Base-by-base conservation (phyloP, 2,113 vertebrate species). In the Nothocercus nigrocapillus region DNA sequence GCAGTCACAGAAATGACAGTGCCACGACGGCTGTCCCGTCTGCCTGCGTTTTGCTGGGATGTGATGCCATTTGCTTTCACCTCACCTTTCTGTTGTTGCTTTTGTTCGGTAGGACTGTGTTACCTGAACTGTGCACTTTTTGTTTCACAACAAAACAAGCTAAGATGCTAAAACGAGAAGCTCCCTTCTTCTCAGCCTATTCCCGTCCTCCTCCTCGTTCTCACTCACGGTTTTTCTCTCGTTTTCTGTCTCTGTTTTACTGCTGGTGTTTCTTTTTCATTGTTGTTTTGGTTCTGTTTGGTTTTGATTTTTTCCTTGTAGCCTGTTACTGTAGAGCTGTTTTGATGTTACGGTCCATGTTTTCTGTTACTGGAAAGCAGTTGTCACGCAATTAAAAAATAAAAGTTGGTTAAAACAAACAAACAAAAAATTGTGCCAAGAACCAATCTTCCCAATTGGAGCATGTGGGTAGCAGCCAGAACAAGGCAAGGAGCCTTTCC, bases 191-290 rank as follows among this genome's bases (percentile, higher is more conserved):
- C 73, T 92, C 21, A 1, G 51, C 59, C 32, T 72, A 61, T 88
- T 89, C 47, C n/a, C 81, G 70, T 82, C 66, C 86, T 28, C 16
- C 17, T 82, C 62, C 69, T 83, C 58, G 58, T 67, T 42, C 81
- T 81, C 88, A 91, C 84, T 70, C 38, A 69, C 47, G 5, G 13
- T 82, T 76, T 74, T 74, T 62, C 90, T 96, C 89, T 88, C 11
- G 89, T 97, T 63, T 75, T 84, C n/a, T 3, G 80, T 98, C 97
- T 97, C 82, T 8, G n/a, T 97, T 98, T 97, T 85, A 88, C 94
- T 92, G 85, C 97, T 96, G 66, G 81, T 98, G 95, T 98, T 97
- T 93, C 96, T 97, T 95, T 91, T 92, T 92, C 98, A 97, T 98
- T 87, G 77, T 96, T 96, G 78, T 70, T 95, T 93, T 97, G 49